Evolutionary conservation across 2,113 vertebrate genomes (phyloP).

Genomic region (Sebastes schlegelii): DNA sequence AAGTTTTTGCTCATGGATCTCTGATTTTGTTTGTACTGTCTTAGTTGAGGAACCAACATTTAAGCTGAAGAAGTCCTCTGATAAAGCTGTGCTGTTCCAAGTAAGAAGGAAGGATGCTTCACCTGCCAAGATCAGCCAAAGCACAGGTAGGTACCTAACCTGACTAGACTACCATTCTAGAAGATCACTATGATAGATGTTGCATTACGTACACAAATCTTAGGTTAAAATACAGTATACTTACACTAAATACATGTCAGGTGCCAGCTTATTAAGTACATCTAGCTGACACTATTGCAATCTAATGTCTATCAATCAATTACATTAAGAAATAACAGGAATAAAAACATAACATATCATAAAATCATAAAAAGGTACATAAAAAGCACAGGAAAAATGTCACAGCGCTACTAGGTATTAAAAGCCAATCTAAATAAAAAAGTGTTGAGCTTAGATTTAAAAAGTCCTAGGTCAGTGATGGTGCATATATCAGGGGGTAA

Average conservation of each 20-base stretch:
- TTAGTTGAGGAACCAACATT: slow-evolving; percentile 81
- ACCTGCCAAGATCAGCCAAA: slow-evolving; percentile 37
- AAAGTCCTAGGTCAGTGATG: no score
- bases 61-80: slow-evolving; percentile 83
- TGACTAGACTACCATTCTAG: not conserved
- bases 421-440: no score
- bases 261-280: not conserved
- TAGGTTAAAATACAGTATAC: not conserved
- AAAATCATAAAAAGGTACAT: no score
- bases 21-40: slow-evolving; percentile 29
- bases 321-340: no score
- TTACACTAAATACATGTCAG: not conserved
- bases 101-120: slow-evolving; percentile 78
- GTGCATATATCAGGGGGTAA: no score
- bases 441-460: no score
- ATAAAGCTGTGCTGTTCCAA: slow-evolving; percentile 85
- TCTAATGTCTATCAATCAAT: not conserved
- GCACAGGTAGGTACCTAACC: slow-evolving; percentile 48
- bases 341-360: no score
- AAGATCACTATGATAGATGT: not conserved
- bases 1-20: not conserved
- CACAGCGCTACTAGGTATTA: no score
- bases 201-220: not conserved
- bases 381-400: no score
- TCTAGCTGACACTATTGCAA: not conserved